A percentile compares a stretch with the other conserved stretches of the same genome.
phyloP scores from a whole-genome alignment of 1,140 invertebrate species.

The Araneus ventricosus region DNA sequence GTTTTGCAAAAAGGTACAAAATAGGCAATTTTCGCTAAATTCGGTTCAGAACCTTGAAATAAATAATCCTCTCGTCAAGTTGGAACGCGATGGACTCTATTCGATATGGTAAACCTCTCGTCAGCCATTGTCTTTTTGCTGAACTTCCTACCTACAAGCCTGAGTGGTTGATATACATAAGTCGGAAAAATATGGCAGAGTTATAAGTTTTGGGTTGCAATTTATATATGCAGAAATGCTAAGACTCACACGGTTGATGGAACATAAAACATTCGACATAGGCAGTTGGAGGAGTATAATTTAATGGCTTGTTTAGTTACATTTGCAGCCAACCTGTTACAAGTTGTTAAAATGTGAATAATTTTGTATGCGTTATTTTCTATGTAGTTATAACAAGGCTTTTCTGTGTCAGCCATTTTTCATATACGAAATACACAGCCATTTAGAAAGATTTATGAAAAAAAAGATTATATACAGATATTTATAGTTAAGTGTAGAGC shows the following conservation, averaged over 20 bases:
- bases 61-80: slow-evolving; percentile 23
- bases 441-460: not conserved
- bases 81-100: slow-evolving; percentile 2
- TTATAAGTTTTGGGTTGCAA: not conserved
- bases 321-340: not conserved
- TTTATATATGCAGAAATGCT: not conserved
- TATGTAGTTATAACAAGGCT: not conserved
- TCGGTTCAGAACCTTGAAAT: slow-evolving; percentile 45
- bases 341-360: not conserved
- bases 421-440: not conserved
- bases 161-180: not conserved
- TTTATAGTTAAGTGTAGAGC: not conserved
- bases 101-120: not conserved
- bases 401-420: not conserved
- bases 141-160: not conserved
- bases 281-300: not conserved
- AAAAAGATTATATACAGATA: not conserved
- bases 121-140: not conserved
- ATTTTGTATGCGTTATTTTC: not conserved
- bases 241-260: not conserved
- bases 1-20: slow-evolving; percentile 47
- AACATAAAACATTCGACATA: not conserved
- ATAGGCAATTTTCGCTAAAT: slow-evolving; percentile 24
- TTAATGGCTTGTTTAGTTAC: not conserved
- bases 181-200: not conserved